These are phyloP conservation scores for Eupithecia vulgata DNA, from an alignment of 2,888 invertebrate genomes.

Conservation along the genomic window DNA sequence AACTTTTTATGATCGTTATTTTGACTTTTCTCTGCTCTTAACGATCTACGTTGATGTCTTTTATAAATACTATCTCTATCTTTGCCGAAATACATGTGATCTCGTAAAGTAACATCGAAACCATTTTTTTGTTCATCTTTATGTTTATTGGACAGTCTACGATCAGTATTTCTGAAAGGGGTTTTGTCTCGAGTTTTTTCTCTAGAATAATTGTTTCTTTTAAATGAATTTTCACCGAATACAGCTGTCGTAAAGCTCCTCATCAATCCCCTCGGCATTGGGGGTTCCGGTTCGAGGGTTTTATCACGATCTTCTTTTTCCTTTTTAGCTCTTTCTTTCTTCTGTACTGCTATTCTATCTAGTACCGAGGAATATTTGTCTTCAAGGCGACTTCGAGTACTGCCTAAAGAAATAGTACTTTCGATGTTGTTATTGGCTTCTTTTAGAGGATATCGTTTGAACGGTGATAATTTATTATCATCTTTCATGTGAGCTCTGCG, in stretches of 20 bases:
- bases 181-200: conserved; percentile 86
- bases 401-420: conserved; percentile 72
- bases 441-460: conserved; percentile 75
- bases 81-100: conserved; percentile 69
- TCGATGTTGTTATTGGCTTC: conserved; percentile 80
- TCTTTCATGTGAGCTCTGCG: conserved; percentile 76
- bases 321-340: conserved; percentile 80
- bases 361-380: conserved; percentile 91
- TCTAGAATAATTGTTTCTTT: conserved; percentile 82
- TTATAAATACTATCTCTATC: conserved; percentile 80
- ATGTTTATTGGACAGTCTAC: conserved; percentile 71
- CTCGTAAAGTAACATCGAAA: conserved; percentile 63
- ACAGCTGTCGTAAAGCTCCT: conserved; percentile 90
- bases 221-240: conserved; percentile 86
- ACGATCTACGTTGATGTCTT: conserved; percentile 82
- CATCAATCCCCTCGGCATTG: conserved; percentile 79
- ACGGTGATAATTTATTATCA: conserved; percentile 77
- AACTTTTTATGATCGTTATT: conserved; percentile 80
- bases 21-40: conserved; percentile 86
- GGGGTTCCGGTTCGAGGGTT: conserved; percentile 86
- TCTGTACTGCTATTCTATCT: conserved; percentile 87
- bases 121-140: conserved; percentile 73
- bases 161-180: conserved; percentile 83
- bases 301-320: conserved; percentile 86
- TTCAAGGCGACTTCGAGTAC: conserved; percentile 88